Base-by-base conservation (phyloP, 2,797 vertebrate genomes). In the Epinephelus malabaricus region DNA sequence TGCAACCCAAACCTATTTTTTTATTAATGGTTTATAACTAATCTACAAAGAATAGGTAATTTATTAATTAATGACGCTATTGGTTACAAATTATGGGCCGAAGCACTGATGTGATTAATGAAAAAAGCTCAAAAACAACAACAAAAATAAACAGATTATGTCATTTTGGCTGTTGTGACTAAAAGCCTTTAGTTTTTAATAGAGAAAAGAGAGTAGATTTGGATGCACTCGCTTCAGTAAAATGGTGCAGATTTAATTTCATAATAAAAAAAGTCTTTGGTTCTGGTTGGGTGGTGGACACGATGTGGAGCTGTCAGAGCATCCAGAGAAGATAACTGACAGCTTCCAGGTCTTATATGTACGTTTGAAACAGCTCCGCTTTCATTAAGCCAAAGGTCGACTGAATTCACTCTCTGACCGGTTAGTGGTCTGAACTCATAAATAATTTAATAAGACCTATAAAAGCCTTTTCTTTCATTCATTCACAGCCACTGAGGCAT, bases 371-470 rank as follows among this genome's bases (percentile, higher is more conserved):
- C 11, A 21, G 49, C 25, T 65, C 25, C 3, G 1, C 51, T 79
- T 72, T 78, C 58, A 74, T 80, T 56, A 76, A 71, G 43, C 71
- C 71, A 56, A 69, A 67, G 45, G 19, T 60, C 5, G 58, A 58
- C 59, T 76, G 71, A 63, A 34, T 51, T 78, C 69, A 23, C 66
- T 53, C 19, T 47, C 30, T 55, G 45, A 55, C 49, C 46, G 58
- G 45, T 71, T 61, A 51, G 34, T 47, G 64, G 23, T 71, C 47
- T 23, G 76, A 47, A 53, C 38, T 55, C 19, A 79, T 79, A 49
- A 79, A 82, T 88, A 71, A 70, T 69, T 83, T 59, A 68, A 49
- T 45, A 45, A 23, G 30, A 60, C 12, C 27, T 4, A 27, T 64
- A 17, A 14, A 55, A 46, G 43, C 5, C n/a, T 54, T 81, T 54